phyloP scores from a whole-genome alignment of 2,113 vertebrate genomes.

The Acrocephalus kingi region DNA sequence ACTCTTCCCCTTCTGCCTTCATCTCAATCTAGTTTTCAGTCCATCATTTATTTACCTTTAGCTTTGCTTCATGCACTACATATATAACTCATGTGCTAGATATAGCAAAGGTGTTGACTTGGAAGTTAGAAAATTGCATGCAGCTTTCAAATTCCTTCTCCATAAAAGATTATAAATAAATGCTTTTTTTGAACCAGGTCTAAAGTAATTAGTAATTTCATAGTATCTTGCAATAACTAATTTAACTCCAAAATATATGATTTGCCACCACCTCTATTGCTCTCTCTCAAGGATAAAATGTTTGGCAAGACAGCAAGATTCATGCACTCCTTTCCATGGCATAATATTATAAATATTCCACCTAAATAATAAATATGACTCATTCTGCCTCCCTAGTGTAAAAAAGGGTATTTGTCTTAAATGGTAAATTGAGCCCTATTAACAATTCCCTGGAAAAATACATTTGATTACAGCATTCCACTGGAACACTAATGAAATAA shows the following conservation, averaged over 20 bases:
- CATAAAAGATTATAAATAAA: background rate
- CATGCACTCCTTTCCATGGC: background rate
- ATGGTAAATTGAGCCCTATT: slow-evolving; percentile 29
- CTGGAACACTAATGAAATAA: slow-evolving; percentile 52
- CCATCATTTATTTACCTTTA: background rate
- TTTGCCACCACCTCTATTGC: background rate
- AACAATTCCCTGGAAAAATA: slow-evolving; percentile 36
- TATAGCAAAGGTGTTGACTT: background rate
- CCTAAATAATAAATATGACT: background rate
- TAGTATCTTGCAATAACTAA: background rate
- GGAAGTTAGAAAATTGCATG: background rate
- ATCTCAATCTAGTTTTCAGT: background rate
- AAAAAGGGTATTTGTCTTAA: slow-evolving; percentile 13
- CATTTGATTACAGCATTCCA: slow-evolving; percentile 33
- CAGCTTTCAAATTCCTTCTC: background rate
- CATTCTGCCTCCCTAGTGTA: background rate
- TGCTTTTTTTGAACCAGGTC: background rate
- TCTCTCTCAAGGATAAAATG: background rate
- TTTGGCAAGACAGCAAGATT: background rate
- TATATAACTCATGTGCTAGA: background rate
- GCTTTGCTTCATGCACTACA: background rate
- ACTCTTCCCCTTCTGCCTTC: background rate
- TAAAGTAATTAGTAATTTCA: background rate
- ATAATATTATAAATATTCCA: background rate
- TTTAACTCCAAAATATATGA: background rate